Base-by-base conservation (phyloP, 2,888 invertebrate genomes). In the Fabriciana adippe region DNA sequence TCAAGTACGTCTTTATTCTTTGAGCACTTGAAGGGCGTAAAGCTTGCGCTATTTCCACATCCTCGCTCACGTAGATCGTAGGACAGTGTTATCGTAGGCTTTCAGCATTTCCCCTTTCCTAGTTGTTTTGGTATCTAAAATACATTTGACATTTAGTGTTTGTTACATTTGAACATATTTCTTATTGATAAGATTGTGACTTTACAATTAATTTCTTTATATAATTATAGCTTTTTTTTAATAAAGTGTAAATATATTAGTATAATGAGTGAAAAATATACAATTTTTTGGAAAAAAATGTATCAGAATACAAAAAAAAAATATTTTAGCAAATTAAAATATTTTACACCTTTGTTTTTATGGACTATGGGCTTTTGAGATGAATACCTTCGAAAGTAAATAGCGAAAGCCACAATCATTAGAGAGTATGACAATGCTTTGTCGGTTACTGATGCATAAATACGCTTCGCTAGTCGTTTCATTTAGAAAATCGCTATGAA, bases 1-100 rank as follows among this genome's bases (percentile, higher is more conserved):
- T 72, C 66, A 54, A 72, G 69, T 70, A 70, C 70, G 69, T 66
- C 70, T 71, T 74, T 72, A 69, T 70, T 73, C 72, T 60, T 66
- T 64, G 66, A 67, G 71, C 57, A 64, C 66, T 69, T 67, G 66
- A 66, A 66, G 61, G 63, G 60, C 59, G 57, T 59, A 57, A 65
- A 71, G 71, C 54, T 48, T 67, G 67, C 70, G 64, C 61, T 62
- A 50, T 67, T 70, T 70, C 64, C 67, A 57, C 67, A 70, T 70
- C 61, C 64, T 60, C 59, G 69, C 67, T 56, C 47, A 51, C 56
- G 21, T 21, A 59, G 15, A 54, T 55, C 47, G 50, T 55, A 55
- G 56, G 48, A 60, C 48, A 18, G 64, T 57, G 64, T 64, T 71
- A 69, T 71, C 69, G 64, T 55, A 66, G 63, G 56, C 61, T 71